Base-by-base conservation (phyloP, 2,888 invertebrate species). In the Lepas anatifera region DNA sequence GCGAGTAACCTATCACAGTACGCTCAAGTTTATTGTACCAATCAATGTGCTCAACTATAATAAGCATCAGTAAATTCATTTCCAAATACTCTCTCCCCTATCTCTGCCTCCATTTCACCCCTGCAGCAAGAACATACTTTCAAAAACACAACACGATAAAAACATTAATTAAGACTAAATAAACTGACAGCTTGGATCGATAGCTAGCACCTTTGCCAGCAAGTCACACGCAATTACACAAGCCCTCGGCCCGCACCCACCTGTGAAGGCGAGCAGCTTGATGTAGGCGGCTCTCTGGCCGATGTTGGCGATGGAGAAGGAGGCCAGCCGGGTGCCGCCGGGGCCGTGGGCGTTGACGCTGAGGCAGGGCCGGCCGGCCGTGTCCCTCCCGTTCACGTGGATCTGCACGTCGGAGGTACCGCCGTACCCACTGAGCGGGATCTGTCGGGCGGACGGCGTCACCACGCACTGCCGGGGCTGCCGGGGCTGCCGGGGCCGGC, bases 301-400 rank as follows among this genome's bases (percentile, higher is more conserved):
- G 58, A 58, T 58, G 58, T 58, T 58, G 32, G 32, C 58, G 58
- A 58, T 58, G 32, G 58, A 58, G 58, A 58, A 58, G 58, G 2
- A 18, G 58, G 58, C 58, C 58, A 58, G 58, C 7, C 58, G 58
- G 16, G 58, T 58, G 58, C 32, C 58, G 58, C 58, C 58, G 32
- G 58, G 58, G 4, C 58, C 58, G 58, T 29, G 32, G 18, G 58
- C 29, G 32, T 58, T 58, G 32, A 58, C 25, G 22, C 58, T 32
- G 13, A 58, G 58, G 32, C 58, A 58, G 18, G 58, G 58, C 58
- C 58, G 29, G 32, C 58, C 58, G 27, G 29, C 2, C 58, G 58
- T 11, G 32, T 58, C 58, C 18, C 58, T 29, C 22, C 25, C 58
- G 58, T 58, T 58, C 32, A 58, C 58, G 58, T 58, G 32, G 32